Evolutionary conservation across 2,797 vertebrate genomes (phyloP), one percentile per base, ranked within the genome.

Genomic region (Luscinia luscinia): DNA sequence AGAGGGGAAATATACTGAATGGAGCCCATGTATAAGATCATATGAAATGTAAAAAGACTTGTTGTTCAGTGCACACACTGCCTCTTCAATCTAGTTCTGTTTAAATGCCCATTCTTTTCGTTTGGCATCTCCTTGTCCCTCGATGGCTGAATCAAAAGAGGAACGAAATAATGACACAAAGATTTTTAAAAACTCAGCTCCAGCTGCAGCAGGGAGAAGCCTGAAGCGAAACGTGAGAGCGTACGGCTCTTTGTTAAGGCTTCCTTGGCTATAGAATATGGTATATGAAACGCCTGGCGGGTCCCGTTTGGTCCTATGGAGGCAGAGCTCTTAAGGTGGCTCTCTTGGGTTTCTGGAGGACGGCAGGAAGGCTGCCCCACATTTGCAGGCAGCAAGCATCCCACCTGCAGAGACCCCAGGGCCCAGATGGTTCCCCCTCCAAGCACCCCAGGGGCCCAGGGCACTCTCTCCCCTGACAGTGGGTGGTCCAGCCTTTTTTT

Each of bases 191-290:
- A 95, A 84, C 94, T 96, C 95, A 87, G 96, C 93, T 86, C 96
- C 97, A 97, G 97, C 97, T 97, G 97, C 96, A 96, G 96, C 94
- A 91, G 91, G 88, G 94, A 97, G 95, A 97, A 96, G 96, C 96
- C 96, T 96, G 96, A 96, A 96, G 96, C 62, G 85, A 96, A 97
- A 96, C 74, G 87, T 92, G 95, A 96, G 94, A 95, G 95, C 87
- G 58, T 96, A 95, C 26, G 5, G 94, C 93, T 95, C 97, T 97
- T 97, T 97, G 97, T 97, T 97, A 96, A 94, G 95, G 97, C 96
- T 95, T 97, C 94, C 97, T 97, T 96, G 97, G 95, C 97, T 97
- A 96, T 97, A 97, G 96, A 97, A 97, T 97, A 97, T 97, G 95
- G 95, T 95, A 95, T 96, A 96, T 95, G 94, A 97, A 96, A 97